These are phyloP conservation scores for Sylvietta virens DNA, from an alignment of 2,113 vertebrate species.

Conservation along the genomic window DNA sequence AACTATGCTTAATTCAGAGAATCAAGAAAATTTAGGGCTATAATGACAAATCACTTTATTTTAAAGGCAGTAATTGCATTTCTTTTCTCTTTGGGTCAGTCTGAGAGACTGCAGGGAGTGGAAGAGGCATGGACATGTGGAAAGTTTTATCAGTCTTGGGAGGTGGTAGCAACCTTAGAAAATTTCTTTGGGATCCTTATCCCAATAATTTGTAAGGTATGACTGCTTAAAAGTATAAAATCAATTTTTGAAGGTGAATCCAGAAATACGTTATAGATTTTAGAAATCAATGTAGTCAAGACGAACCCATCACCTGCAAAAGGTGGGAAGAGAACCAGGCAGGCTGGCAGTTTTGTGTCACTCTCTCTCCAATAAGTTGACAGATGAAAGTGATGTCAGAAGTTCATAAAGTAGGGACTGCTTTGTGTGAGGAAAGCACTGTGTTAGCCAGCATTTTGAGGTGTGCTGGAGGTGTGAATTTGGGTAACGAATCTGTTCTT, in stretches of 20 bases:
- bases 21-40: background rate
- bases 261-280: background rate
- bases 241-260: background rate
- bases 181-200: background rate
- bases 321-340: background rate
- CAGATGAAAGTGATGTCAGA: background rate
- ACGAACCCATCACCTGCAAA: background rate
- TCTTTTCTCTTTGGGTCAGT: background rate
- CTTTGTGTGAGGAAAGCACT: background rate
- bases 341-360: background rate
- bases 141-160: background rate
- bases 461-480: background rate
- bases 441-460: background rate
- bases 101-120: background rate
- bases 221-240: background rate
- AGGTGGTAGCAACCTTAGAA: background rate
- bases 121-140: background rate
- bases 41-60: background rate
- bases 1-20: background rate
- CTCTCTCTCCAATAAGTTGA: background rate
- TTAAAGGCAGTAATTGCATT: background rate
- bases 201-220: background rate
- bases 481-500: accelerated
- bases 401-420: background rate
- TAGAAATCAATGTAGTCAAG: background rate